A percentile compares a stretch with the other conserved stretches of the same genome.
Conservation (phyloP, 1,140 invertebrate genomes). For the Drepana arcuata region DNA sequence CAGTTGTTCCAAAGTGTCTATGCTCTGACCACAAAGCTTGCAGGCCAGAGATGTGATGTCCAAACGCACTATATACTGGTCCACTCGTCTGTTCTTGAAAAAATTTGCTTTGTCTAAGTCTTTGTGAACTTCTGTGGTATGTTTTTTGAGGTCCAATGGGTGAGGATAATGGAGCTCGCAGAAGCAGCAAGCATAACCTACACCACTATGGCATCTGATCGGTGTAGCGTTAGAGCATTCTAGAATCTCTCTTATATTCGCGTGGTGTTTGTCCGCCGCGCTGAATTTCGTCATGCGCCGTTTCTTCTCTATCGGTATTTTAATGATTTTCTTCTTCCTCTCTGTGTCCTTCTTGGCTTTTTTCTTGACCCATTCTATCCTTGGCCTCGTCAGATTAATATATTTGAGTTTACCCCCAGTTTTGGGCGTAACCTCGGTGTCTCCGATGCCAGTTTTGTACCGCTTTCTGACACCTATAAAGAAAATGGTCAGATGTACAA, state of each 20-base stretch:
- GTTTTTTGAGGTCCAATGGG: slow-evolving; percentile 35
- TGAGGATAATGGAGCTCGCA: slow-evolving; percentile 31
- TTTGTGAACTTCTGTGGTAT: slow-evolving; percentile 28
- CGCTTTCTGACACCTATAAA: too few relatives aligned
- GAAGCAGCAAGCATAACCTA: slow-evolving; percentile 38
- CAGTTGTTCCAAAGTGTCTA: slow-evolving; percentile 17
- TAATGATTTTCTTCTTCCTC: slow-evolving; percentile 6
- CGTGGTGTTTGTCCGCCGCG: slow-evolving; percentile 34
- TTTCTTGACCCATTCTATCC: slow-evolving; percentile 11
- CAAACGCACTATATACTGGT: slow-evolving; percentile 29
- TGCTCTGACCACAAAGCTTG: slow-evolving; percentile 17
- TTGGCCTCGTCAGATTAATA: too few relatives aligned
- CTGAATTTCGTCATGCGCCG: too few relatives aligned
- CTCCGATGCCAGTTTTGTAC: too few relatives aligned
- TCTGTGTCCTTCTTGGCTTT: slow-evolving; percentile 8
- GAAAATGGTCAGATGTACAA: too few relatives aligned
- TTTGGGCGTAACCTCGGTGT: too few relatives aligned
- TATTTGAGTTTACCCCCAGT: too few relatives aligned
- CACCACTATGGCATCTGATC: slow-evolving; percentile 28
- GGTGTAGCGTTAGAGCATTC: slow-evolving; percentile 44
- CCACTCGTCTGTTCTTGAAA: slow-evolving; percentile 29
- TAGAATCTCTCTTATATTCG: slow-evolving; percentile 39
- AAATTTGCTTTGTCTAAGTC: slow-evolving; percentile 22
- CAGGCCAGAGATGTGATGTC: slow-evolving; percentile 33
- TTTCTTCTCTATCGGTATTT: slow-evolving; percentile 22